phyloP scores from a whole-genome alignment of 2,797 vertebrate genomes.

The Myiothlypis coronata region DNA sequence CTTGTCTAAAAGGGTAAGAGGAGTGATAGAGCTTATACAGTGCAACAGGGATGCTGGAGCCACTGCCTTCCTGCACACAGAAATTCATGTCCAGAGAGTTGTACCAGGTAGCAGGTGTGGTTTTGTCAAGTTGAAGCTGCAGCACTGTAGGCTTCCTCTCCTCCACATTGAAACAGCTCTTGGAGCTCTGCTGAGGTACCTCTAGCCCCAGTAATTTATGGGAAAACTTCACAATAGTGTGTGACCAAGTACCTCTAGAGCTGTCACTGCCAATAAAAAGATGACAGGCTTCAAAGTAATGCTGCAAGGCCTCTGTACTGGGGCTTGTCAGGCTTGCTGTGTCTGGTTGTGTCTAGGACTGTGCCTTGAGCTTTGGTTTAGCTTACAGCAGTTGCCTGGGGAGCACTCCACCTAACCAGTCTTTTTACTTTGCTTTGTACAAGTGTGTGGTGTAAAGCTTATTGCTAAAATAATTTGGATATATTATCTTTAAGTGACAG shows the following conservation, averaged over 20 bases:
- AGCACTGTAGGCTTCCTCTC: neutral
- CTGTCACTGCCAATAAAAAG: neutral
- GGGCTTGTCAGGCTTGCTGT: neutral
- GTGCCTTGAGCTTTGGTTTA: neutral
- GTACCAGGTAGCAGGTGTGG: rapidly evolving
- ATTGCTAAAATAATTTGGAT: neutral
- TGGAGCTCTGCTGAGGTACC: neutral
- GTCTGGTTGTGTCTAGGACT: neutral
- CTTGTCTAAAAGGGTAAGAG: neutral
- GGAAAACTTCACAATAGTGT: neutral
- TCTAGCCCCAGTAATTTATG: neutral
- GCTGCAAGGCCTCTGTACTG: neutral
- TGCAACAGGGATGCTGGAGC: neutral
- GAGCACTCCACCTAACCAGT: neutral
- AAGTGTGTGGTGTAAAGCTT: neutral
- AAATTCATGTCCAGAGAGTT: neutral
- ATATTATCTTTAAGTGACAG: neutral
- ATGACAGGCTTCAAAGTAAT: neutral
- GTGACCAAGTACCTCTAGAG: neutral
- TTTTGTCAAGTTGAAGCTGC: neutral
- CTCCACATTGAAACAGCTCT: neutral
- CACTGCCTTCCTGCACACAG: neutral
- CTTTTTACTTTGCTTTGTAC: neutral
- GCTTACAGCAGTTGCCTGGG: neutral
- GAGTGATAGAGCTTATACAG: rapidly evolving